phyloP scores from a whole-genome alignment of 2,797 vertebrate species.

The Otolemur crassicaudatus region DNA sequence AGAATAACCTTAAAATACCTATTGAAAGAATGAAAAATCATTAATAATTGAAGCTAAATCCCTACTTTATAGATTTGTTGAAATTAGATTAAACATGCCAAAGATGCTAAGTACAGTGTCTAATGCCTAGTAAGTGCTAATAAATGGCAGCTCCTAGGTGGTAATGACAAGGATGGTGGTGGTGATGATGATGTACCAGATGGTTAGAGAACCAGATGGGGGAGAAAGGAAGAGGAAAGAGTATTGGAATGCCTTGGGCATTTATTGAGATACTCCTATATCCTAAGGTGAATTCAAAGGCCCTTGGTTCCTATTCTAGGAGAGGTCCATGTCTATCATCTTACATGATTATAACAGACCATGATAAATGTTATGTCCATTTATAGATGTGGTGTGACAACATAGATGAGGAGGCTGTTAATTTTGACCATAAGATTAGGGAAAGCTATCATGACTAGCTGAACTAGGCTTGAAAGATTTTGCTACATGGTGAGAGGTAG shows the following conservation, averaged over 20 bases:
- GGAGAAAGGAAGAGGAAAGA: background rate
- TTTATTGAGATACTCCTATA: background rate
- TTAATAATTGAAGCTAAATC: background rate
- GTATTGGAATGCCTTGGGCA: background rate
- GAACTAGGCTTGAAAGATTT: background rate
- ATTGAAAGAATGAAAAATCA: background rate
- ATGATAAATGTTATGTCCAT: background rate
- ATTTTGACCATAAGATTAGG: background rate
- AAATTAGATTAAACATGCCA: background rate
- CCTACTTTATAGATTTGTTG: background rate
- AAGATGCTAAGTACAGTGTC: background rate
- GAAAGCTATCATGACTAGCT: background rate
- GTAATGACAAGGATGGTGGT: background rate
- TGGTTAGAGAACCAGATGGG: background rate
- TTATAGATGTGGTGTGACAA: background rate
- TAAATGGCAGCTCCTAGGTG: background rate
- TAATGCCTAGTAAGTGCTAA: background rate
- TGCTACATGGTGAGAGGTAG: background rate
- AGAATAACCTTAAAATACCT: constrained; percentile 8
- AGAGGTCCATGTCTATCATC: background rate
- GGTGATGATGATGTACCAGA: background rate
- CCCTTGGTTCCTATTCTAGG: background rate
- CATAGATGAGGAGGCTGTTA: background rate
- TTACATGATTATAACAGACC: background rate
- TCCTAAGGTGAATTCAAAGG: background rate